Evolutionary conservation across 2,888 invertebrate genomes (phyloP).

Genomic region (Deladenus siricidicola): DNA sequence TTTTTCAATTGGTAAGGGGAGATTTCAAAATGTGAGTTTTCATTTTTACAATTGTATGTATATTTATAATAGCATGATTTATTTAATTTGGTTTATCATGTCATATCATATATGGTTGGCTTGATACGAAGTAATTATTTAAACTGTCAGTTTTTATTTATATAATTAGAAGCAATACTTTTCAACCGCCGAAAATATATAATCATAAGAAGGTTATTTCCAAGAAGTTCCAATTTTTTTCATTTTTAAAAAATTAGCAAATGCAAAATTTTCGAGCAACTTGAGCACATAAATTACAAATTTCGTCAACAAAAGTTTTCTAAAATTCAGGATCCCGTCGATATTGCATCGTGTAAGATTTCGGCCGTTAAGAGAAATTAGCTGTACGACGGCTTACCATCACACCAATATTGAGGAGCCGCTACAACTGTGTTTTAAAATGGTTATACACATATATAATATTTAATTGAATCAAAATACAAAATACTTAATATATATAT

Average conservation of each 20-base stretch:
- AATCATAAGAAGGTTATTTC: not conserved
- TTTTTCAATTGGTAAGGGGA: constrained; percentile 7
- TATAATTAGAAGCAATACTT: no score
- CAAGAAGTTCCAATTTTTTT: not conserved
- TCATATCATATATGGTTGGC: no score
- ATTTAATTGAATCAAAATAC: not conserved
- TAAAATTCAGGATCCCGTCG: constrained; percentile 10
- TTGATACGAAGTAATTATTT: no score
- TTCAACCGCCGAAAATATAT: no score
- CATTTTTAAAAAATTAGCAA: no score
- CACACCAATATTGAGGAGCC: constrained; percentile 10
- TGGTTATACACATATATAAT: not conserved
- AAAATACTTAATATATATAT: not conserved
- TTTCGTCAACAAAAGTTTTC: no score
- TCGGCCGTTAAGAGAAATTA: constrained; percentile 6
- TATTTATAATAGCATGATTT: constrained; percentile 6
- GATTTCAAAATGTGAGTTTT: constrained; percentile 9
- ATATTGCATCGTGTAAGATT: constrained; percentile 3
- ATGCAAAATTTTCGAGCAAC: no score
- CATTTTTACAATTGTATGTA: not conserved
- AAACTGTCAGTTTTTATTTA: no score
- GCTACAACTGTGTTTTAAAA: constrained; percentile 3
- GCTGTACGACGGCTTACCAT: constrained; percentile 9
- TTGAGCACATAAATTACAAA: no score
- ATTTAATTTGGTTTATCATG: not conserved